These are phyloP conservation scores for Zosterops japonicus DNA, from an alignment of 2,113 vertebrate species.

Conservation along the genomic window DNA sequence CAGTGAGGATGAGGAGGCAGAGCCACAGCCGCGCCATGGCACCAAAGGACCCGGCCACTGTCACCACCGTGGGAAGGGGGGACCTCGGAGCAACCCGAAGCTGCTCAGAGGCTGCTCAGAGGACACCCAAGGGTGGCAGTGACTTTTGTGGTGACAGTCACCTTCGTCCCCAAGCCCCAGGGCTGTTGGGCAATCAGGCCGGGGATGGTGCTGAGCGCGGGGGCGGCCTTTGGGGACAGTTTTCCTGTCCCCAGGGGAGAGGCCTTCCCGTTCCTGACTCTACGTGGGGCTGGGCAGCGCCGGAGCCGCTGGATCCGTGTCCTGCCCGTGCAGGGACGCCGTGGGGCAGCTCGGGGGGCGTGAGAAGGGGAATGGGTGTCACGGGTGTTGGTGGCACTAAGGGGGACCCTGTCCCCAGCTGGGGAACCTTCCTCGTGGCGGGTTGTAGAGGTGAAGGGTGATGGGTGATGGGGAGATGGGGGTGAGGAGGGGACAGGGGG, in stretches of 20 bases:
- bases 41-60: rapidly evolving
- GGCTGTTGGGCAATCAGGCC: too few relatives aligned
- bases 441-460: rapidly evolving
- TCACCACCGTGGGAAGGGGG: rapidly evolving
- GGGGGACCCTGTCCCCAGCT: neutral
- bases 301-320: rapidly evolving
- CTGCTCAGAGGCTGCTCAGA: neutral
- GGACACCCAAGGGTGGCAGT: neutral
- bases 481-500: rapidly evolving
- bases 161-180: rapidly evolving
- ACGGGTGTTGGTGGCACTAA: rapidly evolving
- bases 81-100: too few relatives aligned
- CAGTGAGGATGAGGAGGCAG: neutral
- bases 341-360: rapidly evolving
- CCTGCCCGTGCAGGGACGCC: rapidly evolving
- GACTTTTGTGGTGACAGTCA: rapidly evolving
- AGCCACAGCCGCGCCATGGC: neutral
- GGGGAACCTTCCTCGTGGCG: neutral
- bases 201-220: rapidly evolving
- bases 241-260: rapidly evolving
- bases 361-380: neutral
- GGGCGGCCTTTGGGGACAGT: rapidly evolving
- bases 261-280: rapidly evolving
- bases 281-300: rapidly evolving
- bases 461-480: neutral